Evolutionary conservation across 2,797 vertebrate genomes (phyloP).

Genomic region (Arnoldichthys spilopterus): DNA sequence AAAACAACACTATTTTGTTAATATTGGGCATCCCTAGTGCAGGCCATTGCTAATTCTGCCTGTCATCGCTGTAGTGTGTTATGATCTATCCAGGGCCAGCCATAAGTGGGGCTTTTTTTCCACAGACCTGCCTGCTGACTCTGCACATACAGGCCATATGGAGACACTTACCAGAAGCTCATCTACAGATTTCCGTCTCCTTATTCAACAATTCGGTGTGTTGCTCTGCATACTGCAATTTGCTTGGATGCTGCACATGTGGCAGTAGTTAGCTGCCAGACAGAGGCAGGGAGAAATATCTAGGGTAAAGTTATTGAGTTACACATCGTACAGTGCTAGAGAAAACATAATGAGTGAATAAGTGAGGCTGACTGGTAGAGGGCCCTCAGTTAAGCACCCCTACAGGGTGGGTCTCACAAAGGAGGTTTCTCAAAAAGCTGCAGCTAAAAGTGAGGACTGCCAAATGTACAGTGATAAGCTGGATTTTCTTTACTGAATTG

Average conservation of each 20-base stretch:
- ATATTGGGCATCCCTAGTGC: not conserved
- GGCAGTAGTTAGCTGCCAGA: constrained; percentile 70
- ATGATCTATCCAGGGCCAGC: constrained; percentile 59
- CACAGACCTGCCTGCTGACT: constrained; percentile 48
- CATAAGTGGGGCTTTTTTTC: constrained; percentile 56
- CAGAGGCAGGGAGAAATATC: constrained; percentile 52
- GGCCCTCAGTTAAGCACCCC: not conserved
- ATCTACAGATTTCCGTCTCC: constrained; percentile 75
- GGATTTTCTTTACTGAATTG: no score
- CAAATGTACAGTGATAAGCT: not conserved
- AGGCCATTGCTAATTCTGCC: constrained; percentile 48
- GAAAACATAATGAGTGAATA: constrained; percentile 1
- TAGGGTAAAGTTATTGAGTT: constrained; percentile 42
- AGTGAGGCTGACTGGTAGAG: not conserved
- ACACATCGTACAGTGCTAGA: constrained; percentile 24
- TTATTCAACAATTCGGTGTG: constrained; percentile 58
- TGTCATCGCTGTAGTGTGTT: constrained; percentile 52
- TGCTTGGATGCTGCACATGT: constrained; percentile 72
- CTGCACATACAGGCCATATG: constrained; percentile 72
- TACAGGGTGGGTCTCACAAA: not conserved
- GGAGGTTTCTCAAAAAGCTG: not conserved
- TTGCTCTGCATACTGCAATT: constrained; percentile 59
- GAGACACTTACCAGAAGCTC: constrained; percentile 81
- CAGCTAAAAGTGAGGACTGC: not conserved
- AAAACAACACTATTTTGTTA: not conserved